Percentiles rank a stretch among this genome's conserved stretches.
These are phyloP conservation scores for Plectropomus leopardus DNA, from an alignment of 2,113 vertebrate genomes.

Conservation along the genomic window DNA sequence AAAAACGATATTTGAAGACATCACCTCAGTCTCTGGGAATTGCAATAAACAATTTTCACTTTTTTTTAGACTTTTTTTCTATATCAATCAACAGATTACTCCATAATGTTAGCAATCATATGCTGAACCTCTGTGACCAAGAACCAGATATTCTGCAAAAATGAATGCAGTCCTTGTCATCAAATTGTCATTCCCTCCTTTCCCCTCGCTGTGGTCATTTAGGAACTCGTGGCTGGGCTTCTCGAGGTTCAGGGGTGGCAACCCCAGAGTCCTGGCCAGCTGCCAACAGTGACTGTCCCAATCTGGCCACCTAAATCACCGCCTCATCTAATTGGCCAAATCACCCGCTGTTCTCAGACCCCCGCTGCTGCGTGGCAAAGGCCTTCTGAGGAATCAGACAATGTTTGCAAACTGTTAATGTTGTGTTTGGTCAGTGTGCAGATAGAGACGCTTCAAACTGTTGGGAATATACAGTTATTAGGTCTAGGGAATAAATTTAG, in stretches of 20 bases:
- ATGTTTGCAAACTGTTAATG: conserved; percentile 78
- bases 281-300: conserved; percentile 83
- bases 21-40: background rate
- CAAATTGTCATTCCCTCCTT: conserved; percentile 20
- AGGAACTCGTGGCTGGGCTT: conserved; percentile 69
- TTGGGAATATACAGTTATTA: conserved; percentile 2
- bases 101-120: background rate
- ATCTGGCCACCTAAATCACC: conserved; percentile 86
- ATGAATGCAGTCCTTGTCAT: background rate
- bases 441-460: conserved; percentile 37
- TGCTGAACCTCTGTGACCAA: background rate
- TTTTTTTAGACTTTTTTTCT: background rate
- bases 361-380: conserved; percentile 76
- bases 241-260: conserved; percentile 79
- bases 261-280: conserved; percentile 82
- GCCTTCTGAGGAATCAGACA: conserved; percentile 76
- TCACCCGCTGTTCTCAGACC: conserved; percentile 79
- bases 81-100: background rate
- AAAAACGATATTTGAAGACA: background rate
- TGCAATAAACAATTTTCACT: no score
- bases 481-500: background rate
- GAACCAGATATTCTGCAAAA: conserved; percentile 2
- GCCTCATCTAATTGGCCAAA: conserved; percentile 86
- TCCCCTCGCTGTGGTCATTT: conserved; percentile 72
- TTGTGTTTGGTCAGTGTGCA: conserved; percentile 66